These are phyloP conservation scores for Capromys pilorides DNA, from an alignment of 2,797 vertebrate species.

Conservation along the genomic window DNA sequence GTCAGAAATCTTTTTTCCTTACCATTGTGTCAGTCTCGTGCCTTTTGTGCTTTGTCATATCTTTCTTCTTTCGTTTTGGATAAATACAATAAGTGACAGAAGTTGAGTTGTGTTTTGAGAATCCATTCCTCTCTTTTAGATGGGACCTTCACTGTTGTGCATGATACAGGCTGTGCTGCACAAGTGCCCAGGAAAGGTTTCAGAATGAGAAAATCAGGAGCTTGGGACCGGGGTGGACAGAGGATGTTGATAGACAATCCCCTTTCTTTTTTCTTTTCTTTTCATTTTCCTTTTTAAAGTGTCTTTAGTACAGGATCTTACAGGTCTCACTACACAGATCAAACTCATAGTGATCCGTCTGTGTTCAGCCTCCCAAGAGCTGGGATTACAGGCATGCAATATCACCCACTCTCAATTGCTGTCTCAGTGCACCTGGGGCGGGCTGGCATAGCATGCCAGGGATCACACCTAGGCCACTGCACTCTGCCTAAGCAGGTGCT, in stretches of 20 bases:
- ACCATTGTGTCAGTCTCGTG: background rate
- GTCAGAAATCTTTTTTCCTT: background rate
- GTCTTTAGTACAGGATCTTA: no score
- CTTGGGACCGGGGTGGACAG: background rate
- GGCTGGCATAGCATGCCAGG: no score
- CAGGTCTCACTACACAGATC: no score
- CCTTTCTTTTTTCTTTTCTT: background rate
- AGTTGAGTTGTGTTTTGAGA: background rate
- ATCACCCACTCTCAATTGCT: no score
- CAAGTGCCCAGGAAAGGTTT: background rate
- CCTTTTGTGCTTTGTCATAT: background rate
- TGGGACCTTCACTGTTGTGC: background rate
- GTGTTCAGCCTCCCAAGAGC: no score
- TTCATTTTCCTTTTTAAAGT: background rate
- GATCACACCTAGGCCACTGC: no score
- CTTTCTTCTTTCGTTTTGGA: background rate
- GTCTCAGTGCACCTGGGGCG: no score
- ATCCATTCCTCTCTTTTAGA: background rate
- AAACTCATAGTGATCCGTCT: no score
- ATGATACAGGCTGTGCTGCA: background rate
- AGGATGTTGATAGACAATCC: background rate
- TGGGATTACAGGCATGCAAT: no score
- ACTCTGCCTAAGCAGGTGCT: no score
- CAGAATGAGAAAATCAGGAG: background rate
- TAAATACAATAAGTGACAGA: constrained; percentile 1